phyloP scores from a whole-genome alignment of 2,113 vertebrate genomes.

The Oxygymnocypris stewartii region DNA sequence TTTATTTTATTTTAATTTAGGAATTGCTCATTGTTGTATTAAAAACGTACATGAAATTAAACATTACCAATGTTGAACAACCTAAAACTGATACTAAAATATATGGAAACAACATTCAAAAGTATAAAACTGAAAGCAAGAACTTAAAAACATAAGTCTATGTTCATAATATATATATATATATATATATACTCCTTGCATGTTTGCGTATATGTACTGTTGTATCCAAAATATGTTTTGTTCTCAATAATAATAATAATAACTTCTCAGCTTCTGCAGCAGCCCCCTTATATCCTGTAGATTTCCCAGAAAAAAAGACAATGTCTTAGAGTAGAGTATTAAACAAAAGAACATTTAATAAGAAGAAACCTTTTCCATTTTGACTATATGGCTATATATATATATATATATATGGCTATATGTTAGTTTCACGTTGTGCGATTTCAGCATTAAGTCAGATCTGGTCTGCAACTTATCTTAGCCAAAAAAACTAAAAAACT shows the following conservation, averaged over 20 bases:
- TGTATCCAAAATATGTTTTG: neutral
- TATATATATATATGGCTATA: too few species aligned
- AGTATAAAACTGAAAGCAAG: neutral
- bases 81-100: neutral
- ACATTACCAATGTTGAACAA: too few species aligned
- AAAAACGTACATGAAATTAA: too few species aligned
- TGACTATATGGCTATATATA: neutral
- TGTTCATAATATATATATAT: neutral
- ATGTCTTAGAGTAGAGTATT: neutral
- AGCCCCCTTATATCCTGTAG: slow-evolving; percentile 33
- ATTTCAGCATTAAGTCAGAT: neutral
- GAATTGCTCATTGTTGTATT: too few species aligned
- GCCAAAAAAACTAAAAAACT: neutral
- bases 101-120: neutral
- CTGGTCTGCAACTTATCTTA: neutral
- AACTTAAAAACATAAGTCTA: neutral
- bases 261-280: slow-evolving; percentile 30
- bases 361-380: neutral
- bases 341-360: neutral
- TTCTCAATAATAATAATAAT: neutral
- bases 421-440: neutral
- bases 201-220: neutral
- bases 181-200: neutral
- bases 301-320: neutral
- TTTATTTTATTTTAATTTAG: too few species aligned